Conservation (phyloP, 2,888 invertebrate species). For the Cryptocheilus praepositus region DNA sequence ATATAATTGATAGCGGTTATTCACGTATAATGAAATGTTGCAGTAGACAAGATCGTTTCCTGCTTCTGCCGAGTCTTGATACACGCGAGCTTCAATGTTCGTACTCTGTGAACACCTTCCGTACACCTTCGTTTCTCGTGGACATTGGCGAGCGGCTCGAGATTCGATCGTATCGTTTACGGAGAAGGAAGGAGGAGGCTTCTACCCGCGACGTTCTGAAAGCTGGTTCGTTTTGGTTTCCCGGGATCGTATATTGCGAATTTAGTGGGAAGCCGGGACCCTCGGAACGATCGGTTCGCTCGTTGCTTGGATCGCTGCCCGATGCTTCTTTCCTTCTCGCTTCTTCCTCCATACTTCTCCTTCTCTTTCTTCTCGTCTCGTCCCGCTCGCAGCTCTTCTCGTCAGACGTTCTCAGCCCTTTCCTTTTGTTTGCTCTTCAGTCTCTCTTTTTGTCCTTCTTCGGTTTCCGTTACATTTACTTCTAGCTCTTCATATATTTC, state of each 20-base stretch:
- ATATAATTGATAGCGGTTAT: too few species aligned
- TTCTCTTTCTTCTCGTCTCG: neutral
- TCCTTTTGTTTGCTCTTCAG: constrained; percentile 2
- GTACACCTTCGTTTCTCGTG: constrained; percentile 29
- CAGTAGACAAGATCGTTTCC: too few species aligned
- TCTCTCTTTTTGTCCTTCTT: neutral
- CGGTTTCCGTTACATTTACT: constrained; percentile 9
- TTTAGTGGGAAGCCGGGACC: constrained; percentile 60
- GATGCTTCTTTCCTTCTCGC: constrained; percentile 14
- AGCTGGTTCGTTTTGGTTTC: constrained; percentile 61
- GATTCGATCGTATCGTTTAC: constrained; percentile 56
- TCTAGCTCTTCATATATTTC: neutral
- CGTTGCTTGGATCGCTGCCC: constrained; percentile 56
- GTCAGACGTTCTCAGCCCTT: neutral
- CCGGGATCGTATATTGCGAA: constrained; percentile 64
- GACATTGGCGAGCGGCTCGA: constrained; percentile 24
- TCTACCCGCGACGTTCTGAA: constrained; percentile 51
- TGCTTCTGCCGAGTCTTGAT: too few species aligned
- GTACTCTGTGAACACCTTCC: constrained; percentile 28
- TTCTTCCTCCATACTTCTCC: neutral
- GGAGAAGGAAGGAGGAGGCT: constrained; percentile 21
- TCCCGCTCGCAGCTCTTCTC: constrained; percentile 2
- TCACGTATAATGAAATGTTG: too few species aligned
- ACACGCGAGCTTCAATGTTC: too few species aligned
- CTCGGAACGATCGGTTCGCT: constrained; percentile 61